A percentile compares a stretch with the other conserved stretches of the same genome.
Conservation (phyloP, 2,797 vertebrate species). For the Enteromius radiatus region DNA sequence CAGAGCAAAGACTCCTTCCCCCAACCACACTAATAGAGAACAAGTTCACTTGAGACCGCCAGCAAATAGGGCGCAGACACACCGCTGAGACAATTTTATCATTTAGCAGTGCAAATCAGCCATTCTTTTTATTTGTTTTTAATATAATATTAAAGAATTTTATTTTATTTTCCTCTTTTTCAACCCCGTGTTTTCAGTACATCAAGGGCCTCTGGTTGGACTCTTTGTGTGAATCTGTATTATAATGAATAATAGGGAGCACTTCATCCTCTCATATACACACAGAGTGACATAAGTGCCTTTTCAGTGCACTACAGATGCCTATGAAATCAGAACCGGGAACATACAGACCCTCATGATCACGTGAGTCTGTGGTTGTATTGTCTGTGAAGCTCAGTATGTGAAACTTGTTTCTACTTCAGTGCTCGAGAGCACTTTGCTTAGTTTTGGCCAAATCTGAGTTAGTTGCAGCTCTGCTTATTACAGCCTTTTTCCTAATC, state of each 20-base stretch:
- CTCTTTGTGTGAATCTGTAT: conserved; percentile 28
- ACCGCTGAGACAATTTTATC: background rate
- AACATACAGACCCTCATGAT: background rate
- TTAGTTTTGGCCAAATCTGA: conserved; percentile 15
- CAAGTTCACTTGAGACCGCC: background rate
- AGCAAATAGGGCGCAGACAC: background rate
- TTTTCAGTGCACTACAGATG: conserved; percentile 3
- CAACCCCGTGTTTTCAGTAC: conserved; percentile 18
- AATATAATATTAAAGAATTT: background rate
- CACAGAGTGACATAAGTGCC: background rate
- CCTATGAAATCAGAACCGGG: background rate
- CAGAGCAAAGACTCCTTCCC: background rate
- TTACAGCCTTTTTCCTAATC: conserved; percentile 53
- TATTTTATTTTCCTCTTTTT: background rate
- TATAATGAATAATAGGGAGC: conserved; percentile 14
- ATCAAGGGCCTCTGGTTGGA: background rate
- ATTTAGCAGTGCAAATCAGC: background rate
- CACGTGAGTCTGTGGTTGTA: background rate
- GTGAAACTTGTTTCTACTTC: conserved; percentile 14
- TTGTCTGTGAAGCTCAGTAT: background rate
- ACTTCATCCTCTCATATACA: conserved; percentile 30
- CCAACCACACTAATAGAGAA: background rate
- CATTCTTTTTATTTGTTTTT: background rate
- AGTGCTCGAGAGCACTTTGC: conserved; percentile 7
- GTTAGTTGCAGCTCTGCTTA: conserved; percentile 16